A percentile compares a stretch with the other conserved stretches of the same genome.
phyloP scores from a whole-genome alignment of 1,140 invertebrate genomes.

The Drosophila arawakana region DNA sequence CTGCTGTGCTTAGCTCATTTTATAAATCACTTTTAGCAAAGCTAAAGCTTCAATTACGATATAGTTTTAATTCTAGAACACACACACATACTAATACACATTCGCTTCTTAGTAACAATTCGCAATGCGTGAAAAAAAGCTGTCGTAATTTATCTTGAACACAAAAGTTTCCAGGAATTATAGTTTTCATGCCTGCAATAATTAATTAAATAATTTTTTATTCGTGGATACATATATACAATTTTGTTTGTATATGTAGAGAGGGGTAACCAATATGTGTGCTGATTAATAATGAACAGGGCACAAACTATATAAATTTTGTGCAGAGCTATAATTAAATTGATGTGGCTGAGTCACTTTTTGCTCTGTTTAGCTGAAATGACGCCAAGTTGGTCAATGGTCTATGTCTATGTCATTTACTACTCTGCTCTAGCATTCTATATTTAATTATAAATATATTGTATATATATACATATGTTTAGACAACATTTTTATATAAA shows the following conservation, averaged over 20 bases:
- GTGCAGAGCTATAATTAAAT: conserved; percentile 78
- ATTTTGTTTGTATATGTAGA: not conserved
- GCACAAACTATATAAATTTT: conserved; percentile 78
- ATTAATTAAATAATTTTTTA: conserved; percentile 73
- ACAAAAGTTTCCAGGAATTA: conserved; percentile 63
- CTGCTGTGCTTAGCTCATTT: not conserved
- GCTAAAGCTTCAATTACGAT: conserved; percentile 17
- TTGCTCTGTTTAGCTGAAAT: conserved; percentile 56
- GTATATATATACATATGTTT: conserved; percentile 14
- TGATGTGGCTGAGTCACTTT: conserved; percentile 73
- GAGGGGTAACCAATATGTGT: conserved; percentile 11
- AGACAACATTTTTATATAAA: conserved; percentile 15
- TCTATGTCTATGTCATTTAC: conserved; percentile 63
- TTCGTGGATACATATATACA: conserved; percentile 12
- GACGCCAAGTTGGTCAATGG: conserved; percentile 70
- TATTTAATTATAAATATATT: conserved; percentile 23
- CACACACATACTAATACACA: conserved; percentile 21
- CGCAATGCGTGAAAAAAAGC: conserved; percentile 22
- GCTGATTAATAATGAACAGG: conserved; percentile 70
- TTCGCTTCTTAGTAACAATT: conserved; percentile 17
- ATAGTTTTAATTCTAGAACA: conserved; percentile 21
- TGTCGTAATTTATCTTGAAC: conserved; percentile 40
- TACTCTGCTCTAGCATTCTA: conserved; percentile 16
- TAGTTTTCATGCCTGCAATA: conserved; percentile 53
- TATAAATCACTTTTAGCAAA: conserved; percentile 4